These are phyloP conservation scores for Picathartes gymnocephalus DNA, from an alignment of 2,113 vertebrate species.

Conservation along the genomic window DNA sequence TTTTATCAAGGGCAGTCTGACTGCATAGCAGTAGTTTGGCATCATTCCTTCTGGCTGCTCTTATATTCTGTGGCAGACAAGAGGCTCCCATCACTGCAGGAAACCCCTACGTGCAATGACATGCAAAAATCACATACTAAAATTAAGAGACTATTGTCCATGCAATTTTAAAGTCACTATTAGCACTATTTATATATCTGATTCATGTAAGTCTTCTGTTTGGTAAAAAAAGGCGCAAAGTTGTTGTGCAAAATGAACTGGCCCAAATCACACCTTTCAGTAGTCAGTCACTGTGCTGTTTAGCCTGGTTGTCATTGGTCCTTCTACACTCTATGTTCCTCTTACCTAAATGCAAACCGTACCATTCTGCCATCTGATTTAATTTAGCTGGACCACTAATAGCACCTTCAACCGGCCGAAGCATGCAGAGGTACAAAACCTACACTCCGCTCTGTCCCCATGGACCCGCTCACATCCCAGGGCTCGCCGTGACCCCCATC, in stretches of 20 bases:
- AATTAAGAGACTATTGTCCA: background rate
- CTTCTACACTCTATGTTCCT: background rate
- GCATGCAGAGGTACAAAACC: background rate
- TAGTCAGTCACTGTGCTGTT: background rate
- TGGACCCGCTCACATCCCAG: background rate
- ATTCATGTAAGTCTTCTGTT: background rate
- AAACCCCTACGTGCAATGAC: rapidly evolving
- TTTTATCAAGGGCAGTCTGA: background rate
- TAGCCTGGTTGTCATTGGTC: background rate
- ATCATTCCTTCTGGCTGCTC: background rate
- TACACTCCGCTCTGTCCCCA: background rate
- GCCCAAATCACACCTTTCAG: background rate
- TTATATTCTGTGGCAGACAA: background rate
- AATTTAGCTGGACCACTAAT: background rate
- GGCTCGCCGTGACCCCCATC: background rate
- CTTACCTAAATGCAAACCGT: background rate
- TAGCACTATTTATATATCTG: background rate
- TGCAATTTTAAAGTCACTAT: background rate
- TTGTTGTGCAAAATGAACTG: background rate
- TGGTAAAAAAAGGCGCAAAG: background rate
- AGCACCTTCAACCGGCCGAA: background rate
- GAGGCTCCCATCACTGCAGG: background rate
- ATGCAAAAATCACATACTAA: background rate
- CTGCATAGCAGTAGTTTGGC: background rate
- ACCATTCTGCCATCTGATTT: background rate